Percentiles rank a stretch among this genome's conserved stretches.
These are phyloP conservation scores for Malthinus flaveolus DNA, from an alignment of 2,888 invertebrate species.

Conservation along the genomic window DNA sequence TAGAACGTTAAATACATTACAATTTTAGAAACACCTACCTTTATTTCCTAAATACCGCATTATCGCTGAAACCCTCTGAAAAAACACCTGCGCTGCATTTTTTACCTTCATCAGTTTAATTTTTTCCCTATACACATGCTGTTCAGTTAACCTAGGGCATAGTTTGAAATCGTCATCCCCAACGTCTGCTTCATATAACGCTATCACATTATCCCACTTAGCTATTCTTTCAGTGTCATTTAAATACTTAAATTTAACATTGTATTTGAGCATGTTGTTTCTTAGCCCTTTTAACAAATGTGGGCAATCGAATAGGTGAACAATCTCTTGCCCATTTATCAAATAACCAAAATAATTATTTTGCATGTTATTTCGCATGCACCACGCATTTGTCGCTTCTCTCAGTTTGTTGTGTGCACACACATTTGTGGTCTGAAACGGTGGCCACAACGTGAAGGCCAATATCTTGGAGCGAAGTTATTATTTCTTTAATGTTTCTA, in stretches of 20 bases:
- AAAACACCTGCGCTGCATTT: constrained; percentile 20
- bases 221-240: no score
- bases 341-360: no score
- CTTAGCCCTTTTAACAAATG: no score
- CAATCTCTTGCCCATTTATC: no score
- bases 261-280: no score
- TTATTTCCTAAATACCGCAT: not conserved
- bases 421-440: constrained; percentile 12
- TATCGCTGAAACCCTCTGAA: constrained; percentile 9
- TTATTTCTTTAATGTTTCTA: constrained; percentile 1
- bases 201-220: no score
- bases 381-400: no score
- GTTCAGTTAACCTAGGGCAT: constrained; percentile 14
- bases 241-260: no score
- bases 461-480: not conserved
- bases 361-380: no score
- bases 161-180: constrained; percentile 11
- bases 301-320: no score
- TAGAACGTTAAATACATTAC: not conserved
- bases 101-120: constrained; percentile 24
- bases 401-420: not conserved
- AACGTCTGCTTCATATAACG: constrained; percentile 1
- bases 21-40: not conserved
- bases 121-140: constrained; percentile 17
- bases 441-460: constrained; percentile 14